These are phyloP conservation scores for Natrix natrix DNA, from an alignment of 2,797 vertebrate genomes.

Conservation along the genomic window DNA sequence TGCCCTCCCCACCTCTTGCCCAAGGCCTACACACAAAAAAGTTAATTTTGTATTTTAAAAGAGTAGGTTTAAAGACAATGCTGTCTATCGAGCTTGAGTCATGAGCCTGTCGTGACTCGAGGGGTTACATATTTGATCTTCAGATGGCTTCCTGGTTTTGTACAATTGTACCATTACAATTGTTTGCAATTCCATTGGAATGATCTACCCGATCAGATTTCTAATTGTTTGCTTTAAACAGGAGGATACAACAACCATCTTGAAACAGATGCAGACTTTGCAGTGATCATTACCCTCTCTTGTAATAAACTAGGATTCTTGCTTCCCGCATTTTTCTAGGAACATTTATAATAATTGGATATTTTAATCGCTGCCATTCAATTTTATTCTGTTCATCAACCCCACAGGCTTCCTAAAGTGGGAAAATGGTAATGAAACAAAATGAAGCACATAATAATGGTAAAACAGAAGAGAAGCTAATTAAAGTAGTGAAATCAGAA, in stretches of 20 bases:
- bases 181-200: background rate
- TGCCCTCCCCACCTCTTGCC: background rate
- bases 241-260: background rate
- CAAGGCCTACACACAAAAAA: constrained; percentile 48
- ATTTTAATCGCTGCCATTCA: background rate
- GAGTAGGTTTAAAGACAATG: background rate
- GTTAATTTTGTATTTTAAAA: background rate
- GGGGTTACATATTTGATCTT: background rate
- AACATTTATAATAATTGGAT: background rate
- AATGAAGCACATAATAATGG: background rate
- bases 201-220: background rate
- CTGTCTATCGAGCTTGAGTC: background rate
- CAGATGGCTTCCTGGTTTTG: background rate
- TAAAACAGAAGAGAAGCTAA: background rate
- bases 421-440: background rate
- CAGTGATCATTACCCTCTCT: background rate
- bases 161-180: background rate
- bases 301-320: background rate
- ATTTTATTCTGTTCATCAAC: background rate
- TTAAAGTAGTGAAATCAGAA: background rate
- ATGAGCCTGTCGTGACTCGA: background rate
- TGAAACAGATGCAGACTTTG: background rate
- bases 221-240: background rate
- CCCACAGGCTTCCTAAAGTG: background rate
- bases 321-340: background rate